These are phyloP conservation scores for Phrynocephalus forsythii DNA, from an alignment of 2,797 vertebrate genomes.

Conservation along the genomic window DNA sequence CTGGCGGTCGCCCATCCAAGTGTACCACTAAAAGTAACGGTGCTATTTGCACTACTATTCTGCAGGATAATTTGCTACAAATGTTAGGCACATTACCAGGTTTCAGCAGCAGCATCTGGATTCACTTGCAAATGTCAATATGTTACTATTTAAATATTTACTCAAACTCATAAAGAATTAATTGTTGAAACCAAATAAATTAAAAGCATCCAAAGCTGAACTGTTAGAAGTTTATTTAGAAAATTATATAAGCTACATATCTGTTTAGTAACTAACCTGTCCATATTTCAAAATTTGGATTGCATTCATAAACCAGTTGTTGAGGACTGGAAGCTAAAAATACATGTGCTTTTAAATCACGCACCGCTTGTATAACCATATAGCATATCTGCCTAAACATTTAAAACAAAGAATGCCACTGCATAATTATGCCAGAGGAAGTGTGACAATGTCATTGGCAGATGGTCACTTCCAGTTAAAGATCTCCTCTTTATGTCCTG, in stretches of 20 bases:
- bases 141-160: constrained; percentile 29
- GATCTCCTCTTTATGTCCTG: too few relatives aligned
- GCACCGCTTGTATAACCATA: background rate
- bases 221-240: background rate
- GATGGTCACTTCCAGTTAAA: too few relatives aligned
- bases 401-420: too few relatives aligned
- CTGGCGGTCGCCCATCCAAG: too few relatives aligned
- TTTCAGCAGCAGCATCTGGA: constrained; percentile 18
- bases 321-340: background rate
- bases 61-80: background rate
- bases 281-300: constrained; percentile 1
- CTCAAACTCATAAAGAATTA: background rate
- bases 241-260: constrained; percentile 22
- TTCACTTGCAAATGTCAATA: constrained; percentile 25
- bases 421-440: too few relatives aligned
- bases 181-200: background rate
- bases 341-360: background rate
- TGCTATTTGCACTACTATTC: background rate
- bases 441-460: too few relatives aligned
- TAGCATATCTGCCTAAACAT: background rate
- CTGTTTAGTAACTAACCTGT: background rate
- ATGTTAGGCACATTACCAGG: constrained; percentile 42
- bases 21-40: background rate
- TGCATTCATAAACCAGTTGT: background rate
- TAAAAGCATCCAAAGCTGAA: background rate